A percentile compares a stretch with the other conserved stretches of the same genome.
Conservation (phyloP, 2,888 invertebrate genomes). For the Platypus cylindrus region DNA sequence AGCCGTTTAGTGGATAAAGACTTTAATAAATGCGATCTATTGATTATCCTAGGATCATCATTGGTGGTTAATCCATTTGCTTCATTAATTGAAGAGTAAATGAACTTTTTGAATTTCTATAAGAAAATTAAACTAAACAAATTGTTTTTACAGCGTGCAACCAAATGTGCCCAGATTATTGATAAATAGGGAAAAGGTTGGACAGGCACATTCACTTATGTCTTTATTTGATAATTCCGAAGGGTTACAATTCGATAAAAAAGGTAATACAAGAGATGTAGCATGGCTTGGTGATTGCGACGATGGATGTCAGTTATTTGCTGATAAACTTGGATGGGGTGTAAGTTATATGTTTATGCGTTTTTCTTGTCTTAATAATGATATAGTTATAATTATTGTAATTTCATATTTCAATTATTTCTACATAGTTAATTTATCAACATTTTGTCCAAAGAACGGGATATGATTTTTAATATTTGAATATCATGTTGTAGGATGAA, state of each 20-base stretch:
- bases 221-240: constrained; percentile 36
- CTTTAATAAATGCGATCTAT: constrained; percentile 74
- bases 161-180: constrained; percentile 66
- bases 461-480: background rate
- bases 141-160: constrained; percentile 32
- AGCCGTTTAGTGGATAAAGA: constrained; percentile 55
- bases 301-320: constrained; percentile 59
- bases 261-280: constrained; percentile 57
- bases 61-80: constrained; percentile 92
- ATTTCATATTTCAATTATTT: background rate
- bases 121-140: no score
- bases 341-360: constrained; percentile 42
- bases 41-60: constrained; percentile 92
- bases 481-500: constrained; percentile 19
- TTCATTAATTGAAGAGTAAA: constrained; percentile 65
- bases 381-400: background rate
- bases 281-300: constrained; percentile 75
- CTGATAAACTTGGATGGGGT: constrained; percentile 67
- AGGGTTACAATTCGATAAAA: constrained; percentile 56
- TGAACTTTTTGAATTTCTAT: constrained; percentile 1
- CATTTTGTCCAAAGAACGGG: background rate
- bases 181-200: constrained; percentile 74
- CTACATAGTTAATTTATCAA: background rate
- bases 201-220: constrained; percentile 33
- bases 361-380: background rate